Conservation (phyloP, 2,797 vertebrate genomes). For the Ispidina lecontei region DNA sequence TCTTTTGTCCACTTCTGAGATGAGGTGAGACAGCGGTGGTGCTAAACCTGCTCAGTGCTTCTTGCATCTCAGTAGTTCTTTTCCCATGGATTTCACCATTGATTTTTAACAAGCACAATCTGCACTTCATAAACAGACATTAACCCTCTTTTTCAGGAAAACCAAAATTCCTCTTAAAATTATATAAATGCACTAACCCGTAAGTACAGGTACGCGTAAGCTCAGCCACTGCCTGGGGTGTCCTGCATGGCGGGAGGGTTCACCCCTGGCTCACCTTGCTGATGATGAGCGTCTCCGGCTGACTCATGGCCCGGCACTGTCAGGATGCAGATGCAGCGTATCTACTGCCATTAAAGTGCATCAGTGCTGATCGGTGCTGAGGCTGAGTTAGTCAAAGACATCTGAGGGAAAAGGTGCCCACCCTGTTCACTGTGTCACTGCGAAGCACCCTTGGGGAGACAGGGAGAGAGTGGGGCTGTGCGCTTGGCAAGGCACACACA, state of each 20-base stretch:
- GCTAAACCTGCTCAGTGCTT: background rate
- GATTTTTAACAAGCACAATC: background rate
- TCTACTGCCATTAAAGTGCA: fast-evolving
- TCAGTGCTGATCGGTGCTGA: background rate
- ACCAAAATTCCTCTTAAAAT: background rate
- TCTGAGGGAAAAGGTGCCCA: background rate
- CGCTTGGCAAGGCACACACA: fast-evolving
- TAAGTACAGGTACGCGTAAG: background rate
- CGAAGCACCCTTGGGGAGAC: fast-evolving
- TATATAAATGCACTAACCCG: fast-evolving
- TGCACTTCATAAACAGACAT: background rate
- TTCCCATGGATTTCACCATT: background rate
- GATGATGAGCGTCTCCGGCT: fast-evolving
- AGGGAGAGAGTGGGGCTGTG: background rate
- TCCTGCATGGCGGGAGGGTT: background rate
- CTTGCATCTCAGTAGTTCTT: fast-evolving
- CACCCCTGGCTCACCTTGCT: background rate
- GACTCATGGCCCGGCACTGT: background rate
- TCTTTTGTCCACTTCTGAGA: conserved; percentile 83
- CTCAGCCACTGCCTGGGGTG: background rate
- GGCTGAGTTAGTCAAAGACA: background rate
- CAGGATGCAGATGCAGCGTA: background rate
- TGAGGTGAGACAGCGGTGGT: background rate
- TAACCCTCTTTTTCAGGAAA: background rate
- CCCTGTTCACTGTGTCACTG: fast-evolving